Evolutionary conservation across 2,113 vertebrate species (phyloP), one percentile per base, ranked within the genome.

Genomic region (Pyrgilauda ruficollis): DNA sequence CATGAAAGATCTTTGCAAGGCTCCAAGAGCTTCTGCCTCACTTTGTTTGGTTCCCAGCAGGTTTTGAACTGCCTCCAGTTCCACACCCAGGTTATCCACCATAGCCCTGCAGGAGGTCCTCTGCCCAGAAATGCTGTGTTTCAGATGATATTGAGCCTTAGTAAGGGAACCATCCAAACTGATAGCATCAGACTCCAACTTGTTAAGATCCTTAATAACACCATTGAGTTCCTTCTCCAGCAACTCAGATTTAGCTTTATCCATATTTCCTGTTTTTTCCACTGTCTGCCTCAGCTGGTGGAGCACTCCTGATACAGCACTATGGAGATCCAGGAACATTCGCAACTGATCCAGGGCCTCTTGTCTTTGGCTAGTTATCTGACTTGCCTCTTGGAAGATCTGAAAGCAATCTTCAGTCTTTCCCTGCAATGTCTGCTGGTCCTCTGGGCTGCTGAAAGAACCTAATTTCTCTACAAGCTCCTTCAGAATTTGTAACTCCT

Each of bases 1-100:
- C 56, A 90, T 96, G 77, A 99, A 99, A 22, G 98, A 98, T 80
- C 96, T 98, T 96, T 95, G 98, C 88, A 99, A 73, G 2, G 97
- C 96, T 4, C 90, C 97, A 59, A 99, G 97, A 35, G 98, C 98
- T 67, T 99, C 99, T 7, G 99, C 99, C 91, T 99, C 99, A 68
- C 98, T 99, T 96, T 99, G 99, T 95, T 98, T 99, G 82, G 98
- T 98, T n/a, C 99, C 99, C 68, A 99, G 96, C 8, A 98, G 97
- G 89, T 97, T 99, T 97, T 99, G 99, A 68, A 99, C 97, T 73
- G 97, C 95, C 78, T 99, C 99, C 73, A 99, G 73, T 63, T 98
- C 98, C 66, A 95, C 70, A 11, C 90, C 97, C 33, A 99, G 96
- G 43, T 97, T 97, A 82, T 99, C 98, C 0, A 98, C 98, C 16